Evolutionary conservation across 2,888 invertebrate genomes (phyloP).

Genomic region (Drosophila rubida): DNA sequence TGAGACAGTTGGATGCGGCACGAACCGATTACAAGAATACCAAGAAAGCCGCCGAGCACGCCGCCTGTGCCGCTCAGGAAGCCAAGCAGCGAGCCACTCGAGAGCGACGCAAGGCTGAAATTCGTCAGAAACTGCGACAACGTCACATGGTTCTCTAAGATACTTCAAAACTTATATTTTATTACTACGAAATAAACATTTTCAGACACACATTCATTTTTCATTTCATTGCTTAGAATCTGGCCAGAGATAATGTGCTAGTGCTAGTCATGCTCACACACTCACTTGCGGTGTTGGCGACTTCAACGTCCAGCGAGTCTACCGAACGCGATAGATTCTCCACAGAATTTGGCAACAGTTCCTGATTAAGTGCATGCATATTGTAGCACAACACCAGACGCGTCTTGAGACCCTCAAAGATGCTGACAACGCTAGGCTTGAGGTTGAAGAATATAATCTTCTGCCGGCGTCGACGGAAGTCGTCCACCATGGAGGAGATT

Average conservation of each 20-base stretch:
- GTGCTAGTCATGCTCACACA: conserved; percentile 69
- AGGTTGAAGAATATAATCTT: conserved; percentile 93
- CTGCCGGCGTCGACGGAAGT: conserved; percentile 90
- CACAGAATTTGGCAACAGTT: conserved; percentile 41
- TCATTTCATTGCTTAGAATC: too few species aligned
- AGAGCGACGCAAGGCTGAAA: conserved; percentile 50
- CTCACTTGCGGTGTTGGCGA: conserved; percentile 45
- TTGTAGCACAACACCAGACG: conserved; percentile 80
- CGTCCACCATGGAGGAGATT: conserved; percentile 90
- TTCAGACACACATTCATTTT: not conserved
- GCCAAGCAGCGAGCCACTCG: conserved; percentile 85
- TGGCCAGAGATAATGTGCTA: conserved; percentile 54
- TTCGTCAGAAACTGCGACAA: conserved; percentile 23
- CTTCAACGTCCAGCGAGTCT: conserved; percentile 59
- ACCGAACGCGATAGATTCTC: conserved; percentile 47
- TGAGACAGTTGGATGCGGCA: conserved; percentile 87
- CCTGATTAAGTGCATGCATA: conserved; percentile 65
- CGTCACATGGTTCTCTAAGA: not conserved
- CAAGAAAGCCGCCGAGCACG: conserved; percentile 89
- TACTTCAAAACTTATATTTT: not conserved
- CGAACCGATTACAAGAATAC: conserved; percentile 88
- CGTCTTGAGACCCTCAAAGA: conserved; percentile 88
- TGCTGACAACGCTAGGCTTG: conserved; percentile 92
- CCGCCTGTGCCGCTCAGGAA: conserved; percentile 88
- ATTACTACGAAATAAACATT: not conserved